Percentiles rank a stretch among this genome's conserved stretches.
These are phyloP conservation scores for Liasis olivaceus DNA, from an alignment of 2,797 vertebrate genomes.

Conservation along the genomic window DNA sequence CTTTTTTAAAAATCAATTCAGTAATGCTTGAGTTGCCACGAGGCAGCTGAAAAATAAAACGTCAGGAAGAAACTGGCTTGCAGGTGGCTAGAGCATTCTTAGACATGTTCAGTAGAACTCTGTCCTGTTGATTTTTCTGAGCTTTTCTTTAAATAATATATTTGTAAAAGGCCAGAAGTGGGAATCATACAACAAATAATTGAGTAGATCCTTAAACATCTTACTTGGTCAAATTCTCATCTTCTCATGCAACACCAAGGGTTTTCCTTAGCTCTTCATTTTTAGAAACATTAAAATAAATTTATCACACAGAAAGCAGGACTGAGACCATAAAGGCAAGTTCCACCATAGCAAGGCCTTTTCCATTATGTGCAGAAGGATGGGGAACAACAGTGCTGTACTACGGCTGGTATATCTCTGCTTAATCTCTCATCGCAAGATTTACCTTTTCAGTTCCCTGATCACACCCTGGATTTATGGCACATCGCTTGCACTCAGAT, in stretches of 20 bases:
- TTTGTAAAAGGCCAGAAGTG: background rate
- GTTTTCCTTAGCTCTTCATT: background rate
- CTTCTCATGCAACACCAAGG: background rate
- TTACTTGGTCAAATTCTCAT: background rate
- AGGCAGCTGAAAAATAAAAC: background rate
- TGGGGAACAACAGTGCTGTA: background rate
- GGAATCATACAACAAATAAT: background rate
- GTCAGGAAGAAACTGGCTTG: conserved; percentile 26
- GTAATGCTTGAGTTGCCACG: conserved; percentile 14
- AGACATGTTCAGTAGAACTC: conserved; percentile 4
- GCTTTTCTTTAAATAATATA: background rate
- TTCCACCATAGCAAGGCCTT: background rate
- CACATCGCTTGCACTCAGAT: background rate
- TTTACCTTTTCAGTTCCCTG: background rate
- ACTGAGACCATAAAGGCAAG: background rate
- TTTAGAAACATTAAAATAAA: background rate
- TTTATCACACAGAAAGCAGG: background rate
- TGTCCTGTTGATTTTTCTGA: background rate
- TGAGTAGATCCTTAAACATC: background rate
- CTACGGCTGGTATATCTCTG: no score
- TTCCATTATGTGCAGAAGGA: background rate
- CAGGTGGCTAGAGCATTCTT: background rate
- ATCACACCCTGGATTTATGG: background rate
- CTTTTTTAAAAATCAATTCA: background rate
- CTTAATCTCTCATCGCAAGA: background rate